Percentiles rank a stretch among this genome's conserved stretches.
Evolutionary conservation across 1,140 invertebrate genomes (phyloP).

Genomic region (honey bee (Apis mellifera)): Amel_HAv3.1 CM009943.2:2108501-2109000

Average conservation of each 20-base stretch:
- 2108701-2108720: slow-evolving; percentile 86
- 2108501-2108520: slow-evolving; percentile 92
- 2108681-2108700: slow-evolving; percentile 84
- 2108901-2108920: slow-evolving; percentile 91
- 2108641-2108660: slow-evolving; percentile 92
- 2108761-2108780: slow-evolving; percentile 90
- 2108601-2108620: slow-evolving; percentile 93
- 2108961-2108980: slow-evolving; percentile 89
- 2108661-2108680: slow-evolving; percentile 86
- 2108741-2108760: slow-evolving; percentile 88
- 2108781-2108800: slow-evolving; percentile 88
- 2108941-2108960: slow-evolving; percentile 87
- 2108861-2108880: slow-evolving; percentile 96
- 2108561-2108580: slow-evolving; percentile 93
- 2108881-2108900: slow-evolving; percentile 95
- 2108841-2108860: slow-evolving; percentile 91
- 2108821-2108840: slow-evolving; percentile 86
- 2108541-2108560: slow-evolving; percentile 94
- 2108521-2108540: slow-evolving; percentile 92
- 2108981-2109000: slow-evolving; percentile 89
- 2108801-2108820: slow-evolving; percentile 82
- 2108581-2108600: slow-evolving; percentile 97
- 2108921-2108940: slow-evolving; percentile 88
- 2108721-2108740: slow-evolving; percentile 87
- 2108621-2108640: slow-evolving; percentile 93